Percentiles rank a stretch among this genome's conserved stretches.
Conservation (phyloP, 2,888 invertebrate genomes). For the Disparrhopalites patrizii region DNA sequence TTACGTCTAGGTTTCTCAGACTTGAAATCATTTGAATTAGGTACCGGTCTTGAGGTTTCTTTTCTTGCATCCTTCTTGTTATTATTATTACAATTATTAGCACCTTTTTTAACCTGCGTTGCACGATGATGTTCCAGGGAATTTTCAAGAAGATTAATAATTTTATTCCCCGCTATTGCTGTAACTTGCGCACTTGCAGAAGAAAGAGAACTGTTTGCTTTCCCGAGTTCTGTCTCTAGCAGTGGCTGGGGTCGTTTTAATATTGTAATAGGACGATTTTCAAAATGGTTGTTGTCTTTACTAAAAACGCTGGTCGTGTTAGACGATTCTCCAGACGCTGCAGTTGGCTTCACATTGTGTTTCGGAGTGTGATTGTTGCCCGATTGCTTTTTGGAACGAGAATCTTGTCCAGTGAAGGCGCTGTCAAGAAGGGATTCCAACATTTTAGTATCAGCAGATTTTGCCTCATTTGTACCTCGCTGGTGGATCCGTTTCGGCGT, state of each 20-base stretch:
- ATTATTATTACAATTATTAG: too few relatives aligned
- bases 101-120: not conserved
- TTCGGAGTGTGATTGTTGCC: not conserved
- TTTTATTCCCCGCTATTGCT: conserved; percentile 4
- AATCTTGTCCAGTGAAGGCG: too few relatives aligned
- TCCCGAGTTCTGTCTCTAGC: not conserved
- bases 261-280: conserved; percentile 1
- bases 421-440: too few relatives aligned
- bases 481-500: too few relatives aligned
- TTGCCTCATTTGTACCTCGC: not conserved
- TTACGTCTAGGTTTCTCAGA: too few relatives aligned
- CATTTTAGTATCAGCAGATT: too few relatives aligned
- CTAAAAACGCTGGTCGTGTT: too few relatives aligned
- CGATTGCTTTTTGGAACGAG: not conserved
- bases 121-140: conserved; percentile 12
- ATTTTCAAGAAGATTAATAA: conserved; percentile 9
- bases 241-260: conserved; percentile 15
- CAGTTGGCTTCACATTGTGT: not conserved
- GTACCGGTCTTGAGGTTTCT: too few relatives aligned
- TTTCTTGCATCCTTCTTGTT: too few relatives aligned
- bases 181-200: not conserved
- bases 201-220: not conserved
- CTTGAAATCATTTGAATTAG: too few relatives aligned
- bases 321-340: not conserved
- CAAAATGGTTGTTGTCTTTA: not conserved